Percentiles rank a stretch among this genome's conserved stretches.
Conservation (phyloP, 2,113 vertebrate species). For the Sceloporus tristichus region DNA sequence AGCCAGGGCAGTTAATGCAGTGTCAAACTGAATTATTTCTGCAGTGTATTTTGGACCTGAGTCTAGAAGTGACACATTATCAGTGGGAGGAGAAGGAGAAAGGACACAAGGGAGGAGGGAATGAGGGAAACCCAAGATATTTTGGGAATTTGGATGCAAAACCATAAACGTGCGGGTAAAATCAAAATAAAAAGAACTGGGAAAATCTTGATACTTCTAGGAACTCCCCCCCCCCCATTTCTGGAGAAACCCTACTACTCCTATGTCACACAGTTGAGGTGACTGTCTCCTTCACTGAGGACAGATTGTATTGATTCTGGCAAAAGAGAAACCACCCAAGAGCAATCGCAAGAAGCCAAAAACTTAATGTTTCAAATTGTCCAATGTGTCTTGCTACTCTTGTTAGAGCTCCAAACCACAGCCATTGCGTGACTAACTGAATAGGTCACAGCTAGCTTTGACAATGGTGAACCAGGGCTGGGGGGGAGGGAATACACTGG, state of each 20-base stretch:
- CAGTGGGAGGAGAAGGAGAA: no score
- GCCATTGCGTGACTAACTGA: neutral
- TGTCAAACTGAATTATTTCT: no score
- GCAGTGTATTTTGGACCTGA: no score
- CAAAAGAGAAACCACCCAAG: neutral
- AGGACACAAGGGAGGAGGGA: no score
- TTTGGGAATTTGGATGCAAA: no score
- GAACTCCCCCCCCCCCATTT: no score
- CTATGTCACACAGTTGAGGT: neutral
- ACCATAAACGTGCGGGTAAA: no score
- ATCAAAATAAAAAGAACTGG: no score
- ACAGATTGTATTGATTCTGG: neutral
- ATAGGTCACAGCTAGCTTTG: neutral
- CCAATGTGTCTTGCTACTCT: slow-evolving; percentile 10
- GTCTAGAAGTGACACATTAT: no score
- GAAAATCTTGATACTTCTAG: no score
- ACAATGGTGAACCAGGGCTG: neutral
- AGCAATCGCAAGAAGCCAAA: neutral
- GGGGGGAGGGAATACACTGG: neutral
- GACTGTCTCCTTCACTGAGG: neutral
- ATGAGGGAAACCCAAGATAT: no score
- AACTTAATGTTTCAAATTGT: neutral
- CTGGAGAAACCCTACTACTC: neutral
- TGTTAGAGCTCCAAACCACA: slow-evolving; percentile 11
- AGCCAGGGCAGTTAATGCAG: no score